A percentile compares a stretch with the other conserved stretches of the same genome.
phyloP scores from a whole-genome alignment of 2,113 vertebrate species.

The Gallinago undulata region DNA sequence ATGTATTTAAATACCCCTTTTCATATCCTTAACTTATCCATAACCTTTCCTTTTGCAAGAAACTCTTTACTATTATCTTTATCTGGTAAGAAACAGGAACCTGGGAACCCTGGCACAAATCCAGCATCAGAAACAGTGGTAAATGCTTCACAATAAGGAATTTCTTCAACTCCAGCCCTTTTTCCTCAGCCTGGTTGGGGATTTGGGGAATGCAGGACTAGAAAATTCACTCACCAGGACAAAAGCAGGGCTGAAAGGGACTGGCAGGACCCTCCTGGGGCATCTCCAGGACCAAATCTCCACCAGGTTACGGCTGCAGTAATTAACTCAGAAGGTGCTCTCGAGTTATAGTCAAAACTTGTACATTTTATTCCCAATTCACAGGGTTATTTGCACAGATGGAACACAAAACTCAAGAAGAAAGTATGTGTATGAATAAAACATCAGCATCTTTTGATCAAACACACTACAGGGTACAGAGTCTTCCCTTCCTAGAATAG shows the following conservation, averaged over 20 bases:
- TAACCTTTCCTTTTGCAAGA: too few species aligned
- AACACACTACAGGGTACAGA: slow-evolving; percentile 67
- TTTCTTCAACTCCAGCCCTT: not conserved
- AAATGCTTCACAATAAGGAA: not conserved
- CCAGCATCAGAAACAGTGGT: too few species aligned
- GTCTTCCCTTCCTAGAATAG: slow-evolving; percentile 58
- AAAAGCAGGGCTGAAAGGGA: not conserved
- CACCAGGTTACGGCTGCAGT: not conserved
- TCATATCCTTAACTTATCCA: too few species aligned
- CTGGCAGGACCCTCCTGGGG: not conserved
- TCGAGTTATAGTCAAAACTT: slow-evolving; percentile 66
- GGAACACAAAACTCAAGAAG: slow-evolving; percentile 68
- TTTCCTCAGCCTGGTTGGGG: not conserved
- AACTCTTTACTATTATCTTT: not conserved
- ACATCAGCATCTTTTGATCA: slow-evolving; percentile 62
- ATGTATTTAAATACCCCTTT: not conserved
- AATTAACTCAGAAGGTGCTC: slow-evolving; percentile 64
- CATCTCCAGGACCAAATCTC: rapidly evolving
- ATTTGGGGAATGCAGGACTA: not conserved
- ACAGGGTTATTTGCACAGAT: slow-evolving; percentile 69
- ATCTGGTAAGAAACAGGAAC: not conserved
- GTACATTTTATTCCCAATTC: slow-evolving; percentile 70
- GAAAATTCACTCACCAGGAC: not conserved
- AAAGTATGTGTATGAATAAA: slow-evolving; percentile 63
- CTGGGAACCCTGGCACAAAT: rapidly evolving